Base-by-base conservation (phyloP, 2,797 vertebrate genomes). In the Neosilurus mollespiculum region DNA sequence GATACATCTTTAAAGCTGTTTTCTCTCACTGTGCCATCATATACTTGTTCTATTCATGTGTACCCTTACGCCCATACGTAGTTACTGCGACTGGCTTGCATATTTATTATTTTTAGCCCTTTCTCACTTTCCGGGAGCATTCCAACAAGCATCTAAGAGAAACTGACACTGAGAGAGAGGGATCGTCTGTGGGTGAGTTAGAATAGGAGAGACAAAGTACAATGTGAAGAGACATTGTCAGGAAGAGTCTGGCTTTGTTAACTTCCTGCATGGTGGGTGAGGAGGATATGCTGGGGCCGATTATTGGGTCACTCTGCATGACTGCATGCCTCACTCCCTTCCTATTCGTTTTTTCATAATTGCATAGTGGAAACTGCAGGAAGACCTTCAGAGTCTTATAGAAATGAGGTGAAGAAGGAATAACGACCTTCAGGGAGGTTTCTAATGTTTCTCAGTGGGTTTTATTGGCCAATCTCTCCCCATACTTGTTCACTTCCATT, bases 301-400 rank as follows among this genome's bases (percentile, higher is more conserved):
- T 80, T 69, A 80, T 65, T 37, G 65, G 78, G 65, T 80, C 78
- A 80, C 78, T 80, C 53, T 58, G 51, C 65, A 80, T 69, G 78
- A 80, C 78, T 67, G 64, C 64, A 67, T 14, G 51, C 51, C 53
- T 67, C 14, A 3, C 65, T 80, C 34, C 2, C 12, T 67, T 54
- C 10, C 26, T 80, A 64, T 80, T 80, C 58, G 51, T 69, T 80
- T 80, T 16, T 56, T 53, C 20, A n/a, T 69, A 80, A 80, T 69
- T 69, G 78, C 78, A 70, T 69, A n/a, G 51, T 69, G 65, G 24
- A 80, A 69, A 37, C 53, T n/a, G 65, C 53, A 69, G 54, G 56
- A 71, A 59, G 80, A 61, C 54, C 34, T 70, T 24, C 34, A 81
- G 66, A 53, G 37, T 78, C 76, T 43, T 18, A 20, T n/a, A 64